Evolutionary conservation across 2,797 vertebrate species (phyloP), one percentile per base, ranked within the genome.

Genomic region (Rallus crepitans): DNA sequence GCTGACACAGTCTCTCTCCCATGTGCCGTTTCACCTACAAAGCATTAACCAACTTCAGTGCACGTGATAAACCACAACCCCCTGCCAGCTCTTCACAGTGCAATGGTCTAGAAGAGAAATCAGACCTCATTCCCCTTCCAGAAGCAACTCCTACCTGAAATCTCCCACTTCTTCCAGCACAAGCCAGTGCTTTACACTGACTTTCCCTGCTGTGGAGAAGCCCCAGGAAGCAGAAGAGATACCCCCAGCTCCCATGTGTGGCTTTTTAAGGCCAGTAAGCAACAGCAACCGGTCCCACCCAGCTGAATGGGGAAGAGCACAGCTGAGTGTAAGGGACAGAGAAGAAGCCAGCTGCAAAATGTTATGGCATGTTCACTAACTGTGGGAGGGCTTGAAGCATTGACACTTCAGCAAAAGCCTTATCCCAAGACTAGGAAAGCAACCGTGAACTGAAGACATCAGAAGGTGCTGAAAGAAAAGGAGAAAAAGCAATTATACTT

Each of bases 41-140:
- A 25, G 31, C 3, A 30, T 7, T 15, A 89, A 50, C 13, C 28
- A 7, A 33, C 47, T 27, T 52, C 7, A 30, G 68, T 5, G 7
- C 25, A 60, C 23, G 1, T 0, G 2, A 59, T 15, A 77, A 87
- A 77, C 31, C 35, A 47, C 4, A 76, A 78, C 37, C 1, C 39
- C 12, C 25, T 6, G 8, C 7, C 23, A 11, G 47, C 12, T 61
- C 53, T 25, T 18, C 4, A 13, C 9, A 18, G 7, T 5, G 0
- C 33, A 31, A 13, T 0, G 14, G n/a, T 5, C 56, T 18, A 31
- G 27, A 45, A 50, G 11, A 66, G 12, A 85, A 71, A 12, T 21
- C 4, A 10, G 27, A 40, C 27, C 28, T 53, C 2, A 4, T 15
- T 24, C 35, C 19, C 11, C 4, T 4, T 17, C 33, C 2, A 5